A percentile compares a stretch with the other conserved stretches of the same genome.
These are phyloP conservation scores for Cepaea hortensis DNA, from an alignment of 2,888 invertebrate species.

Conservation along the genomic window DNA sequence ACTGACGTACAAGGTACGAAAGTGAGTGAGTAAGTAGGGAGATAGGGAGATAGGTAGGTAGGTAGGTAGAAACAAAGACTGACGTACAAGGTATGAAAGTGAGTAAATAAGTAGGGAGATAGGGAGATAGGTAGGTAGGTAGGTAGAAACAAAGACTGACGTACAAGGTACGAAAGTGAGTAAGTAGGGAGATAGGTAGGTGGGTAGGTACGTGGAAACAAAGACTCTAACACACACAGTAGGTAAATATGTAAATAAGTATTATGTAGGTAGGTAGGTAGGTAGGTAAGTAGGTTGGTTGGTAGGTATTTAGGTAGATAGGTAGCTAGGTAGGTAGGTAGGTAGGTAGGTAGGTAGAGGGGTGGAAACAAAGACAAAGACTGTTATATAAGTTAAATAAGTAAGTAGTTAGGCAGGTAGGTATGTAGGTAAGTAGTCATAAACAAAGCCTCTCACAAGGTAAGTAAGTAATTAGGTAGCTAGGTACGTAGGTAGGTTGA, in stretches of 20 bases:
- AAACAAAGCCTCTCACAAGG: too few relatives aligned
- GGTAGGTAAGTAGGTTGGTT: background rate
- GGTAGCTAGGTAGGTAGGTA: background rate
- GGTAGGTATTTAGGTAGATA: too few relatives aligned
- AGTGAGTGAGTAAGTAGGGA: background rate
- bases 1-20: background rate
- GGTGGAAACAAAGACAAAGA: background rate
- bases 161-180: constrained; percentile 14
- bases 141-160: background rate
- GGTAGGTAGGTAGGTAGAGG: background rate
- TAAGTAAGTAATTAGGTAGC: too few relatives aligned
- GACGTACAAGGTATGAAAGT: background rate
- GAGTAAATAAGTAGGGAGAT: constrained; percentile 30
- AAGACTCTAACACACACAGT: background rate
- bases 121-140: background rate
- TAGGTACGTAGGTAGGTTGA: too few relatives aligned
- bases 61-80: background rate
- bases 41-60: background rate
- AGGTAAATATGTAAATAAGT: background rate
- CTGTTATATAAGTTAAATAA: too few relatives aligned
- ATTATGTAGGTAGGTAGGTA: background rate
- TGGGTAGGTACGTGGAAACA: background rate
- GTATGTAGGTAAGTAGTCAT: too few relatives aligned
- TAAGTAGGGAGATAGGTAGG: constrained; percentile 21
- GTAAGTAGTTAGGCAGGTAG: too few relatives aligned